phyloP scores from a whole-genome alignment of 2,888 invertebrate genomes.

The Noctua pronuba region DNA sequence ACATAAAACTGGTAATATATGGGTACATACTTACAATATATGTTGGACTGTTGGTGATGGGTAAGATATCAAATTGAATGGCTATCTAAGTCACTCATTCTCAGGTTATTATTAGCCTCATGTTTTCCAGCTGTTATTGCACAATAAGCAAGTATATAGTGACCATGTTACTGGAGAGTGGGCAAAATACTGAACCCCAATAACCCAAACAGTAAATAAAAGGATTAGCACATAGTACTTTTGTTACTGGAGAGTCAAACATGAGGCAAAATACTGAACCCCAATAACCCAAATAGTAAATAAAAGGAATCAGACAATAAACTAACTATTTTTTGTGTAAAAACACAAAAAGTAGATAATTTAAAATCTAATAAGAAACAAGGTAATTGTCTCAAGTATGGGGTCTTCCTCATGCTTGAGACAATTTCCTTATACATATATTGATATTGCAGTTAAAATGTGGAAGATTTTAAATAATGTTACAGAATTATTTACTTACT shows the following conservation, averaged over 20 bases:
- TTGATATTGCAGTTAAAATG: slow-evolving; percentile 22
- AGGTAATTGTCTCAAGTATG: too few species aligned
- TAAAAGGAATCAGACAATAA: not conserved
- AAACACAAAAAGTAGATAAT: too few species aligned
- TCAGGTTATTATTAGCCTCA: slow-evolving; percentile 18
- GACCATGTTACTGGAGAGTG: not conserved
- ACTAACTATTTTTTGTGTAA: not conserved
- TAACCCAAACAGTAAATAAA: not conserved
- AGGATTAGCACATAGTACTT: not conserved
- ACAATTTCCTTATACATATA: slow-evolving; percentile 2
- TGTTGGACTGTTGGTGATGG: slow-evolving; percentile 6
- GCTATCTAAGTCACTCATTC: slow-evolving; percentile 4
- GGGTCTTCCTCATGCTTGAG: not conserved
- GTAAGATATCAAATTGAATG: not conserved
- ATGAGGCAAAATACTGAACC: not conserved
- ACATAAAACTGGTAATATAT: slow-evolving; percentile 6
- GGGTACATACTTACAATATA: not conserved
- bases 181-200: not conserved
- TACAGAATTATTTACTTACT: slow-evolving; percentile 24
- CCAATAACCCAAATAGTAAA: not conserved
- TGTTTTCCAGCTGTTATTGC: slow-evolving; percentile 1
- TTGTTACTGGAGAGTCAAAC: not conserved
- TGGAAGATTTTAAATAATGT: slow-evolving; percentile 16
- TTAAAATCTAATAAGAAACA: too few species aligned
- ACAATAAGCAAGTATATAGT: not conserved